Base-by-base conservation (phyloP, 2,797 vertebrate species). In the Gambelia wislizenii region DNA sequence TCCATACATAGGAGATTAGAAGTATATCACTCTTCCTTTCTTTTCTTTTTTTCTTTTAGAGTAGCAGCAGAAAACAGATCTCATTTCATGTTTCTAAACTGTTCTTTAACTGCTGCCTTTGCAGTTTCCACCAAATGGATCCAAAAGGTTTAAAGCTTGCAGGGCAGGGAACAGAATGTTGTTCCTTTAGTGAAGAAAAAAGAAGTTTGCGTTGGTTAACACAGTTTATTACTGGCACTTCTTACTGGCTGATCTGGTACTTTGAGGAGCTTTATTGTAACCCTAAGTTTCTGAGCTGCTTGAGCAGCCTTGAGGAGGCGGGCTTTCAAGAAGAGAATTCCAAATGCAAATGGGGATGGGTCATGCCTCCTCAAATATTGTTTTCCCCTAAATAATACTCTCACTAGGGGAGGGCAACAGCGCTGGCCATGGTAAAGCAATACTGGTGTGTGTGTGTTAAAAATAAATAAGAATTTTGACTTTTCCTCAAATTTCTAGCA, bases 31-130 rank as follows among this genome's bases (percentile, higher is more conserved):
- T 87, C 82, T 33, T 67, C 64, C 12, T 67, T 67, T 64, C 22
- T 27, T 33, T 12, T 30, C 13, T 30, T 30, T 12, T 33, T 33
- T 33, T 3, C 22, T 91, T 87, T 91, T 92, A 85, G 93, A 92
- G 44, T 3, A 92, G 36, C 14, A 92, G 64, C 87, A 91, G 93
- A 94, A n/a, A 95, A 93, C 64, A 88, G 85, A 91, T 84, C 6
- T 42, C 90, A 9, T 91, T 90, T 92, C 89, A 83, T 93, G 89
- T 92, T 88, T 89, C 93, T 87, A 91, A 88, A 92, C 27, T 92
- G 91, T 85, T 89, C 42, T 22, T 88, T 77, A 56, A 92, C 87
- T 87, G 84, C 36, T 86, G 77, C 83, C 89, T 64, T 87, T 93
- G 42, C 72, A 86, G 89, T 79, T 92, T 92, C 90, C 84, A 93